Evolutionary conservation across 2,113 vertebrate genomes (phyloP), one percentile per base, ranked within the genome.

Genomic region (Anthoscopus minutus): DNA sequence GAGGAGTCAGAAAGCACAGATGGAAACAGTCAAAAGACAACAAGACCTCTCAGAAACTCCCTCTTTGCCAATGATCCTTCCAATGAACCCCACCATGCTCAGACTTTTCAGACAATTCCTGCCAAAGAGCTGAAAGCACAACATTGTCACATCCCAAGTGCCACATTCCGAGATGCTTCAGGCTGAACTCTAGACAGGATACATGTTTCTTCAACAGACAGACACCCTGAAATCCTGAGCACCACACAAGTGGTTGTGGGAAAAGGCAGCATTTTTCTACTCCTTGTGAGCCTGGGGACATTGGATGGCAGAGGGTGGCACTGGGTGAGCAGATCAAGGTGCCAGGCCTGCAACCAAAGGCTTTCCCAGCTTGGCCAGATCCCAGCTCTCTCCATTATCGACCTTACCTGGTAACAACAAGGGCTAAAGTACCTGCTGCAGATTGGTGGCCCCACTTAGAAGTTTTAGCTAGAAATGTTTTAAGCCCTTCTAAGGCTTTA

Each of bases 391-490:
- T n/a, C 70, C 40, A 11, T 25, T 44, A 42, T 3, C 17, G 44
- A 70, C 42, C 50, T 67, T 40, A 35, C 7, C 17, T 35, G 50
- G n/a, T 60, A 27, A 53, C 15, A n/a, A 7, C 10, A 24, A 66
- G 40, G 47, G 14, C 45, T 73, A 23, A 40, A 31, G 40, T 7
- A 40, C 16, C 57, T 45, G 58, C 72, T 47, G 50, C 38, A 33
- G 33, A 53, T 0, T 2, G 5, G 21, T 11, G 31, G 45, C 10
- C 33, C 7, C 50, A 69, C 21, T 3, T 24, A 12, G 27, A 57
- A 70, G 24, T 24, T 57, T 84, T 28, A 70, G 30, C 38, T 38
- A 35, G 37, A 45, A 66, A 56, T 0, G 2, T 24, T 70, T 78
- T 42, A 22, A 25, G 7, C 37, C 33, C 3, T 61, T 85, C 31